Evolutionary conservation across 2,113 vertebrate genomes (phyloP).

Genomic region (Cranoglanis bouderius): DNA sequence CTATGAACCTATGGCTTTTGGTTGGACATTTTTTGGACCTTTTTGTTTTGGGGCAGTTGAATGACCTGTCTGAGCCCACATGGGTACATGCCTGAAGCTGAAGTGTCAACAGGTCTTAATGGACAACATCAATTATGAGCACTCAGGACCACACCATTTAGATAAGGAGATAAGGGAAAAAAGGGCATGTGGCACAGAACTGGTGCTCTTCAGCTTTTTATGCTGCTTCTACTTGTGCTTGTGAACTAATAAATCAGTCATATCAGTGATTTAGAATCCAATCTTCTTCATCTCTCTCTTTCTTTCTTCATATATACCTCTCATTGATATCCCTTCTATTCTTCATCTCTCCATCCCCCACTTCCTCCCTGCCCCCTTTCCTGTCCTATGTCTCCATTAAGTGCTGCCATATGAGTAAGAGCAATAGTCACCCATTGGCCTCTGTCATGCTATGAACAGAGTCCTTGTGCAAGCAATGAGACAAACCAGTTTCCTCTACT

Average conservation of each 20-base stretch:
- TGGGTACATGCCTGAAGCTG: constrained; percentile 3
- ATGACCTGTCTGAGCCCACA: constrained; percentile 12
- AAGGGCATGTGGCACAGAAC: background rate
- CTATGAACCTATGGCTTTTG: background rate
- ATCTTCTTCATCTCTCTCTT: background rate
- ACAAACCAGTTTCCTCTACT: constrained; percentile 47
- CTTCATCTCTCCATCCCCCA: constrained; percentile 46
- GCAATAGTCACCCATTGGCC: constrained; percentile 46
- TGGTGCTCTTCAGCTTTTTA: background rate
- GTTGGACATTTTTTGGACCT: constrained; percentile 57
- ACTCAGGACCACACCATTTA: background rate
- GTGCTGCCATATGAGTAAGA: constrained; percentile 55
- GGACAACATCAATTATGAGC: constrained; percentile 19
- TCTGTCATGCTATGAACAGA: constrained; percentile 48
- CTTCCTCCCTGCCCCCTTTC: constrained; percentile 51
- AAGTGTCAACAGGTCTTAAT: background rate
- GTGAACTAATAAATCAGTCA: constrained; percentile 23
- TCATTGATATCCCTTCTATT: constrained; percentile 20
- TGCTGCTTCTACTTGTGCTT: background rate
- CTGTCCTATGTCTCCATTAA: constrained; percentile 56
- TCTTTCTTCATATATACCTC: background rate
- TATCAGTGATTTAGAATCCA: background rate
- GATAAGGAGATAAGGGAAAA: background rate
- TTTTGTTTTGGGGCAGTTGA: constrained; percentile 51
- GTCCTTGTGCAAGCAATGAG: constrained; percentile 48